Percentiles rank a stretch among this genome's conserved stretches.
phyloP scores from a whole-genome alignment of 2,888 invertebrate species.

The Parnassius glacialis region DNA sequence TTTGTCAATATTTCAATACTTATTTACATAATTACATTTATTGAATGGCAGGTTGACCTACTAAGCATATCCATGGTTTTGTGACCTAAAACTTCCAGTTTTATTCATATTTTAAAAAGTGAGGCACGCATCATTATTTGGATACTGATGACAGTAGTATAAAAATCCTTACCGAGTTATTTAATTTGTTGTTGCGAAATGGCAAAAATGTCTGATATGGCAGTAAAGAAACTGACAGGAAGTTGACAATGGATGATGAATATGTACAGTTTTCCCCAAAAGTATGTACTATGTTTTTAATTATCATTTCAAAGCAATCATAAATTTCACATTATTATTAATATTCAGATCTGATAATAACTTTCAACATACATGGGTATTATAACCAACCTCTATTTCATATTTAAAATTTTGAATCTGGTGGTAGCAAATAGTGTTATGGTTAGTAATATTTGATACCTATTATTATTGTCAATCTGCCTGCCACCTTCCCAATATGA shows the following conservation, averaged over 20 bases:
- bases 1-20: conserved; percentile 50
- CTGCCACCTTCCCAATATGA: too few relatives aligned
- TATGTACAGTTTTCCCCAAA: conserved; percentile 33
- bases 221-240: conserved; percentile 6
- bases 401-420: too few relatives aligned
- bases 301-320: too few relatives aligned
- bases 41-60: conserved; percentile 48
- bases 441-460: too few relatives aligned
- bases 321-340: too few relatives aligned
- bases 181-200: neutral
- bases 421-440: too few relatives aligned
- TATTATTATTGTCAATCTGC: too few relatives aligned
- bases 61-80: conserved; percentile 39
- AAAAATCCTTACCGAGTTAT: neutral
- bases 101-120: neutral
- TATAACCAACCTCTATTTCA: too few relatives aligned
- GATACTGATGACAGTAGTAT: neutral
- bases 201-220: neutral
- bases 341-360: too few relatives aligned
- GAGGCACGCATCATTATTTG: neutral
- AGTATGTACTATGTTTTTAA: conserved; percentile 29
- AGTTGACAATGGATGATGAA: conserved; percentile 55
- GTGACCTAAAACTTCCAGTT: conserved; percentile 32
- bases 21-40: conserved; percentile 13
- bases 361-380: too few relatives aligned